Conservation (phyloP, 2,797 vertebrate species). For the Scomberomorus guttatus region DNA sequence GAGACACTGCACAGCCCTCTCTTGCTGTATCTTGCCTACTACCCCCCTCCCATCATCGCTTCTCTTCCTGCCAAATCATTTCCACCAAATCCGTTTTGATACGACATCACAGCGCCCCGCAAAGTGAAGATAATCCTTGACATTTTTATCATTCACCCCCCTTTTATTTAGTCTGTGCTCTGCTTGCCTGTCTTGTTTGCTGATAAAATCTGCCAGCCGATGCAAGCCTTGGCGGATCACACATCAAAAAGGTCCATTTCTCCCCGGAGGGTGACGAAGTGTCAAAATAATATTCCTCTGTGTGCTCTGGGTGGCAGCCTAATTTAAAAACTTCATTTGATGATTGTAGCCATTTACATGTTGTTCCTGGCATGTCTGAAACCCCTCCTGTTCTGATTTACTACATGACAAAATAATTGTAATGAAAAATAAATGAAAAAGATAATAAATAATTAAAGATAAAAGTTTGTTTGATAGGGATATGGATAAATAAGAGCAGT, state of each 20-base stretch:
- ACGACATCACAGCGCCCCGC: slow-evolving; percentile 80
- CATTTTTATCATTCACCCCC: slow-evolving; percentile 81
- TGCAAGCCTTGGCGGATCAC: slow-evolving; percentile 77
- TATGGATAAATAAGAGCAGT: not conserved
- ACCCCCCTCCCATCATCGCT: slow-evolving; percentile 36
- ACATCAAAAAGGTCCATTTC: slow-evolving; percentile 84
- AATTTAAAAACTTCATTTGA: slow-evolving; percentile 82
- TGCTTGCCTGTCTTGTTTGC: slow-evolving; percentile 81
- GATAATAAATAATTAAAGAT: slow-evolving; percentile 5
- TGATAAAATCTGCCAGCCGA: slow-evolving; percentile 84
- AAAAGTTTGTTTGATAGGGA: not conserved
- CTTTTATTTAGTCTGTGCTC: slow-evolving; percentile 71
- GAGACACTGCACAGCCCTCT: slow-evolving; percentile 28
- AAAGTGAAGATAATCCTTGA: slow-evolving; percentile 83
- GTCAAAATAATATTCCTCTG: slow-evolving; percentile 84
- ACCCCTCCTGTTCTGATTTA: not conserved
- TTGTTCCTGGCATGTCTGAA: slow-evolving; percentile 30
- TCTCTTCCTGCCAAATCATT: slow-evolving; percentile 81
- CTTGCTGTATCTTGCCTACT: slow-evolving; percentile 50
- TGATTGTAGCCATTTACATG: slow-evolving; percentile 69
- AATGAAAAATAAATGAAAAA: not conserved
- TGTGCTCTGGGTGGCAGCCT: slow-evolving; percentile 79
- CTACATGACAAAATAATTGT: slow-evolving; percentile 9
- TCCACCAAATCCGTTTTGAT: slow-evolving; percentile 83
- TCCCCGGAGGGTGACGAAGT: slow-evolving; percentile 72